These are phyloP conservation scores for Thomomys bottae DNA, from an alignment of 2,113 vertebrate genomes.

Conservation along the genomic window DNA sequence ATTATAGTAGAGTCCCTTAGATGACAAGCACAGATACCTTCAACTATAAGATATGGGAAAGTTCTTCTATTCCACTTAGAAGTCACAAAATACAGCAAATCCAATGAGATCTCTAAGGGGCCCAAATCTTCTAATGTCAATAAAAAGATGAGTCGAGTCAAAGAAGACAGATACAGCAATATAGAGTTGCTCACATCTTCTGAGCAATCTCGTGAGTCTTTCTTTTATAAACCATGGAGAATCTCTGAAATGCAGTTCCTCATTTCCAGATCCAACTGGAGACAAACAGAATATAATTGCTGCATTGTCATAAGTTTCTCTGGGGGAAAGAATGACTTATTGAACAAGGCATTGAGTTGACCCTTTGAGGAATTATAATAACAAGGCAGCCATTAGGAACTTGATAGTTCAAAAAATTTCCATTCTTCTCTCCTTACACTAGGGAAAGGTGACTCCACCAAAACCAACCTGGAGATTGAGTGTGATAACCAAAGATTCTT, in stretches of 20 bases:
- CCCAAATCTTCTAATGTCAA: neutral
- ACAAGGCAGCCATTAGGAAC: neutral
- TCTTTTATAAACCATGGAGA: too few relatives aligned
- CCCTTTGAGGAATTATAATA: neutral
- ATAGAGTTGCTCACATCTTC: too few relatives aligned
- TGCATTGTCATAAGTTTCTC: neutral
- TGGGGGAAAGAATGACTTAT: neutral
- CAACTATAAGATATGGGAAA: neutral
- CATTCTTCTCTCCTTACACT: neutral
- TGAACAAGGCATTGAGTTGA: neutral
- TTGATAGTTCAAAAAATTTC: neutral
- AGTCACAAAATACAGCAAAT: neutral
- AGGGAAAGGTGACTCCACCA: neutral
- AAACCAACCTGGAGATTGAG: neutral
- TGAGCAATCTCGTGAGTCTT: too few relatives aligned
- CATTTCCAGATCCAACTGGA: neutral
- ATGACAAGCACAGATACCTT: neutral
- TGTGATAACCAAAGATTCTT: neutral
- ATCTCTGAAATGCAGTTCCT: too few relatives aligned
- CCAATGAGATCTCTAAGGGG: neutral
- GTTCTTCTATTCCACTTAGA: neutral
- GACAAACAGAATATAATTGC: neutral
- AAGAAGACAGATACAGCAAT: neutral
- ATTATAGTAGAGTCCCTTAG: neutral
- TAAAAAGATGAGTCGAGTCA: neutral